Evolutionary conservation across 2,113 vertebrate genomes (phyloP).

Genomic region (Albula goreensis): DNA sequence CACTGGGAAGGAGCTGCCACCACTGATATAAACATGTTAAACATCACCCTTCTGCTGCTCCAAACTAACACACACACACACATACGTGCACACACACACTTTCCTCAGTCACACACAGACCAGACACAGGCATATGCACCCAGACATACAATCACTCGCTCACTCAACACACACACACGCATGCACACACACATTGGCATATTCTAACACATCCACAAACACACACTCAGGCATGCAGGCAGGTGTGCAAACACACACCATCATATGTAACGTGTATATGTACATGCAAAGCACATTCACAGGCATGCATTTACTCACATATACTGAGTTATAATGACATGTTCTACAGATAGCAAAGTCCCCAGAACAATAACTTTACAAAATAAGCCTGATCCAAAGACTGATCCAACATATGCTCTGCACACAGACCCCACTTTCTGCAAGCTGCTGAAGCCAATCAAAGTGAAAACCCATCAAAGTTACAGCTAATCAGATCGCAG

Average conservation of each 20-base stretch:
- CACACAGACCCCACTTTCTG: too few species aligned
- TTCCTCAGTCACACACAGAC: too few species aligned
- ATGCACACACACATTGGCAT: background rate
- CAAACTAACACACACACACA: conserved; percentile 10
- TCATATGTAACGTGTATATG: background rate
- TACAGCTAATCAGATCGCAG: too few species aligned
- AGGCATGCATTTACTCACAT: background rate
- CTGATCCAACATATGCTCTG: too few species aligned
- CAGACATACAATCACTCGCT: background rate
- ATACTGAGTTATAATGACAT: too few species aligned
- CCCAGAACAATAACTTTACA: too few species aligned
- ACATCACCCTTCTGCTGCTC: background rate
- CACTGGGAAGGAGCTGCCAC: conserved; percentile 36
- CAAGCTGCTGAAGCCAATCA: too few species aligned
- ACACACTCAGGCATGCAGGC: background rate
- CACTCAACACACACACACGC: background rate
- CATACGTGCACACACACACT: background rate
- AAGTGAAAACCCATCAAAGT: too few species aligned
- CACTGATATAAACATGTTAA: conserved; percentile 47
- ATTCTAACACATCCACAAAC: background rate
- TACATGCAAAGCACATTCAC: background rate
- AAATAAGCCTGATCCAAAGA: too few species aligned
- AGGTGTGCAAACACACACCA: background rate
- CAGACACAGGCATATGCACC: background rate
- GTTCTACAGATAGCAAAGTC: too few species aligned